Conservation (phyloP, 2,888 invertebrate species). For the Andrena bicolor region DNA sequence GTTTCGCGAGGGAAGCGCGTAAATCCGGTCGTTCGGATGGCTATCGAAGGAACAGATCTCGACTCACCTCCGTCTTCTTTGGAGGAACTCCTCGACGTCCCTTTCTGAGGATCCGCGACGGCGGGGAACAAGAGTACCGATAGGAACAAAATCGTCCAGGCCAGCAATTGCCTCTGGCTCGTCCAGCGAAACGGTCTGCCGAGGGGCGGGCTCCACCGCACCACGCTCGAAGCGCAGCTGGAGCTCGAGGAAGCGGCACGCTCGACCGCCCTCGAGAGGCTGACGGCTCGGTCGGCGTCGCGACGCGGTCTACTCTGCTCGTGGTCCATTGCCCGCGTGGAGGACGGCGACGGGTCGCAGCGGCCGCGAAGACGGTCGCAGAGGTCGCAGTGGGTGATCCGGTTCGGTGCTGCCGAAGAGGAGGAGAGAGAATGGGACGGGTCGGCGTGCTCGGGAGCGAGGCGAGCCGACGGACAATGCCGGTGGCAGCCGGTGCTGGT, state of each 20-base stretch:
- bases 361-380: slow-evolving; percentile 69
- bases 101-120: slow-evolving; percentile 44
- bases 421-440: background rate
- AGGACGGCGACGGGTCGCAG: background rate
- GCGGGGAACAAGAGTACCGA: slow-evolving; percentile 53
- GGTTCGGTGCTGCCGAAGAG: background rate
- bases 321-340: background rate
- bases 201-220: slow-evolving; percentile 76
- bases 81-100: slow-evolving; percentile 38
- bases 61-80: slow-evolving; percentile 69
- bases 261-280: background rate
- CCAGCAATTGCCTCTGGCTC: slow-evolving; percentile 30
- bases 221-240: slow-evolving; percentile 78
- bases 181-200: slow-evolving; percentile 24
- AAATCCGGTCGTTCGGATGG: no score
- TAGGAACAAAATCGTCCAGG: slow-evolving; percentile 60
- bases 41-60: background rate
- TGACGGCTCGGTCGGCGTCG: background rate
- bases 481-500: slow-evolving; percentile 28
- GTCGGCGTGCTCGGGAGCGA: slow-evolving; percentile 13
- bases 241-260: background rate
- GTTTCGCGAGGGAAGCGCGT: no score
- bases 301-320: background rate
- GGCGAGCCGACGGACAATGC: slow-evolving; percentile 38
- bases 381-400: slow-evolving; percentile 53